Conservation (phyloP, 1,140 invertebrate genomes). For the Meloidogyne floridensis region DNA sequence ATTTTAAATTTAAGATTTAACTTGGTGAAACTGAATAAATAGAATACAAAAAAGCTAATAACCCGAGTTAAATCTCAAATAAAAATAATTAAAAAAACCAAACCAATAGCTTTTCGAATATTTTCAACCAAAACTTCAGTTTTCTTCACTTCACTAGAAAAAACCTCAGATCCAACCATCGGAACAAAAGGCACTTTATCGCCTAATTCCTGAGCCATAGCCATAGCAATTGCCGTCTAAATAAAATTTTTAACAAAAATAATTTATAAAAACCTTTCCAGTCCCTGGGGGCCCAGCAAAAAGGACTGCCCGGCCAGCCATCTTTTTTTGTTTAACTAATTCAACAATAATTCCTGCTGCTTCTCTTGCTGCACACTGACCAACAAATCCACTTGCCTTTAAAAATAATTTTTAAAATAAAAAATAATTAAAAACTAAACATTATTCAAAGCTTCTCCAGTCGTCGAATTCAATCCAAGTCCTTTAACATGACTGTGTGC, state of each 20-base stretch:
- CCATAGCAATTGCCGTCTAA: constrained; percentile 90
- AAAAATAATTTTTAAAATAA: constrained; percentile 19
- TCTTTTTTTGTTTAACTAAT: constrained; percentile 93
- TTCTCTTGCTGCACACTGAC: constrained; percentile 89
- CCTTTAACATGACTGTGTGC: constrained; percentile 65
- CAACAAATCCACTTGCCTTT: constrained; percentile 89
- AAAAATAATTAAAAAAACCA: constrained; percentile 29
- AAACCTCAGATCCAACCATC: constrained; percentile 99
- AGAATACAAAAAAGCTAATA: too few relatives aligned
- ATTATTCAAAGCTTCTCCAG: constrained; percentile 50
- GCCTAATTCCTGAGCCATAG: constrained; percentile 95
- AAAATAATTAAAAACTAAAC: constrained; percentile 9
- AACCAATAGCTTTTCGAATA: constrained; percentile 92
- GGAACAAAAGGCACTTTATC: constrained; percentile 98
- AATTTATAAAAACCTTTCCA: too few relatives aligned
- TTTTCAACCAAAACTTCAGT: constrained; percentile 99
- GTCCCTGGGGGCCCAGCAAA: constrained; percentile 96
- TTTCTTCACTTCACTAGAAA: constrained; percentile 99
- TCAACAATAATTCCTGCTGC: constrained; percentile 95
- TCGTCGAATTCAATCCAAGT: constrained; percentile 57
- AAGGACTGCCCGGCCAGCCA: constrained; percentile 92
- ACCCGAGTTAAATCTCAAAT: too few relatives aligned
- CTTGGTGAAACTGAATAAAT: too few relatives aligned
- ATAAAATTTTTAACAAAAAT: too few relatives aligned
- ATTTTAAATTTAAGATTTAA: too few relatives aligned